Evolutionary conservation across 2,113 vertebrate species (phyloP).

Genomic region (Cygnus atratus): DNA sequence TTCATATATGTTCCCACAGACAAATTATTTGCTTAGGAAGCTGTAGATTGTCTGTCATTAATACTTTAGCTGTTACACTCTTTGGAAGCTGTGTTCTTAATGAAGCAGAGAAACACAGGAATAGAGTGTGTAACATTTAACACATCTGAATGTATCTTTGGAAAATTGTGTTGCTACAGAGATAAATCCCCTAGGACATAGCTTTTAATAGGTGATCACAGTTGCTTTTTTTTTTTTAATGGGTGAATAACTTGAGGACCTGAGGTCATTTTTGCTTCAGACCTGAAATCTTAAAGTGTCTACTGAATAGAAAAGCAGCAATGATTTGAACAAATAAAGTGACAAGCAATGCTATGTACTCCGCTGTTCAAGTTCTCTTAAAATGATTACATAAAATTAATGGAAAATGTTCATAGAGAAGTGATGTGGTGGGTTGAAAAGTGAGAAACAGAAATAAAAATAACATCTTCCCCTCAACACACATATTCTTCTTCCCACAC

Average conservation of each 20-base stretch:
- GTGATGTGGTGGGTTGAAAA: background rate
- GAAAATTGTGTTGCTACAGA: background rate
- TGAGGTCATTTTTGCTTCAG: background rate
- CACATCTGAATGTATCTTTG: background rate
- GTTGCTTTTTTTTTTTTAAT: background rate
- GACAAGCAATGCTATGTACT: background rate
- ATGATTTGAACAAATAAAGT: background rate
- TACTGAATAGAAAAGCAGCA: background rate
- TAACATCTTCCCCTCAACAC: background rate
- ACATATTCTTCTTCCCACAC: background rate
- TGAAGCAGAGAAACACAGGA: background rate
- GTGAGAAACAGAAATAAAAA: background rate
- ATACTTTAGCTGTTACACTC: background rate
- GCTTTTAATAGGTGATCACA: background rate
- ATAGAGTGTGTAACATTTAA: background rate
- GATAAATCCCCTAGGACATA: background rate
- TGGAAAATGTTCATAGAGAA: background rate
- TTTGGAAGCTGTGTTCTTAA: background rate
- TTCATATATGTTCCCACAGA: background rate
- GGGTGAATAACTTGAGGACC: background rate
- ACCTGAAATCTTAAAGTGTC: background rate
- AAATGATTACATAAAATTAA: background rate
- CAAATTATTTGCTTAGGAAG: background rate
- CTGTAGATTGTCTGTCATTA: background rate
- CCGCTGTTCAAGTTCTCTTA: background rate